Conservation (phyloP, 2,888 invertebrate genomes). For the Sinotaia quadrata region DNA sequence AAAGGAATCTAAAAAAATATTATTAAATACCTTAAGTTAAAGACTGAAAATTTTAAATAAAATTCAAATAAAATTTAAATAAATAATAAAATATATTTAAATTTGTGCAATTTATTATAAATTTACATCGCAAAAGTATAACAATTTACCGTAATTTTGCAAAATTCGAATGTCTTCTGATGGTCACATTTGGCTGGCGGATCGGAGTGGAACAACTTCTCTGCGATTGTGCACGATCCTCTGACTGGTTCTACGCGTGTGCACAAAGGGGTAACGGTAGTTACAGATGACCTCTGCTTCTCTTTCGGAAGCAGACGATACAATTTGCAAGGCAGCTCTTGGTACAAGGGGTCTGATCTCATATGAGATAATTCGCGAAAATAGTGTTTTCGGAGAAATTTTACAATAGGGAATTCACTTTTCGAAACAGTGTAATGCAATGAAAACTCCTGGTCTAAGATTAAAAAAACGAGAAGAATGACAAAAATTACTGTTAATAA, state of each 20-base stretch:
- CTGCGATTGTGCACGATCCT: conserved; percentile 36
- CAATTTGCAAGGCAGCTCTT: conserved; percentile 1
- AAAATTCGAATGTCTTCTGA: conserved; percentile 22
- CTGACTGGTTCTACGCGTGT: conserved; percentile 27
- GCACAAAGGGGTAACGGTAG: not conserved
- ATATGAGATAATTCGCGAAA: too few relatives aligned
- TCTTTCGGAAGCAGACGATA: not conserved
- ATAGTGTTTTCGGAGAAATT: too few relatives aligned
- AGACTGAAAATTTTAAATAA: too few relatives aligned
- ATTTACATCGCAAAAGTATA: too few relatives aligned
- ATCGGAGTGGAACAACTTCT: conserved; percentile 30
- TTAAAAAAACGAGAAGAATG: not conserved
- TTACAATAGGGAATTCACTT: too few relatives aligned
- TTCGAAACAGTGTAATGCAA: too few relatives aligned
- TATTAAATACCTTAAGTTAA: too few relatives aligned
- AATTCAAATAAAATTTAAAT: too few relatives aligned
- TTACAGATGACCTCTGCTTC: not conserved
- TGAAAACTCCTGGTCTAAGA: too few relatives aligned
- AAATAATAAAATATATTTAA: too few relatives aligned
- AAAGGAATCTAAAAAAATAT: too few relatives aligned
- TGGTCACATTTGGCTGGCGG: conserved; percentile 28
- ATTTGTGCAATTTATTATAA: too few relatives aligned
- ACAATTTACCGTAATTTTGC: conserved; percentile 29
- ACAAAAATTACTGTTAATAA: not conserved
- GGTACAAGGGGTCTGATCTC: not conserved